Evolutionary conservation across 2,888 invertebrate species (phyloP).

Genomic region (Anoplius nigerrimus): DNA sequence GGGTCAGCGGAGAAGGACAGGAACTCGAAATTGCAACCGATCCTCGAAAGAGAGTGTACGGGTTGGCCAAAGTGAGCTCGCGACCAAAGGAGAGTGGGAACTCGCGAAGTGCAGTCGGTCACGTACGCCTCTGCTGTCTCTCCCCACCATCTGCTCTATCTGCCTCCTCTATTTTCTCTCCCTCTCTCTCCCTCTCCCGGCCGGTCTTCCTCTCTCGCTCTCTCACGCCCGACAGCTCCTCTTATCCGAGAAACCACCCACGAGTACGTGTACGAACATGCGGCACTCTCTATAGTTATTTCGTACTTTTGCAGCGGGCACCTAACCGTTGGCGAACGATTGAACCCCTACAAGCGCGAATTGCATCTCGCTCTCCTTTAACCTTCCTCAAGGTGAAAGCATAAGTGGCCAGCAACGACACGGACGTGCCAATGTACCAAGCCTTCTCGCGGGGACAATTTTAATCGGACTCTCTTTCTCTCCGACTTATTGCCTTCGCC

Average conservation of each 20-base stretch:
- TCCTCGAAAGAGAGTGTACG: constrained; percentile 33
- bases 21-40: constrained; percentile 50
- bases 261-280: constrained; percentile 26
- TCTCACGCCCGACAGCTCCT: constrained; percentile 18
- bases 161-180: constrained; percentile 23
- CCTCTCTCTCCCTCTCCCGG: constrained; percentile 17
- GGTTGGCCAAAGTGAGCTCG: constrained; percentile 14
- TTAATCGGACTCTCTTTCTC: constrained; percentile 14
- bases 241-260: constrained; percentile 39
- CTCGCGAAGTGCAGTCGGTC: constrained; percentile 69
- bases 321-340: constrained; percentile 13
- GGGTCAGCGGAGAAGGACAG: constrained; percentile 50
- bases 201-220: constrained; percentile 30
- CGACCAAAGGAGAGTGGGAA: constrained; percentile 34
- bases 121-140: constrained; percentile 72
- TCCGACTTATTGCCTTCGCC: too few species aligned
- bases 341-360: constrained; percentile 19
- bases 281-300: background rate
- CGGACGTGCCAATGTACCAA: constrained; percentile 4
- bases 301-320: constrained; percentile 8
- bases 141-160: constrained; percentile 18
- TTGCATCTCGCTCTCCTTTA: constrained; percentile 37
- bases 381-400: constrained; percentile 60
- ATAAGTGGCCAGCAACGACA: too few species aligned
- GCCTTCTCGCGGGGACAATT: constrained; percentile 1